Evolutionary conservation across 2,113 vertebrate genomes (phyloP).

Genomic region (Hystrix brachyura): DNA sequence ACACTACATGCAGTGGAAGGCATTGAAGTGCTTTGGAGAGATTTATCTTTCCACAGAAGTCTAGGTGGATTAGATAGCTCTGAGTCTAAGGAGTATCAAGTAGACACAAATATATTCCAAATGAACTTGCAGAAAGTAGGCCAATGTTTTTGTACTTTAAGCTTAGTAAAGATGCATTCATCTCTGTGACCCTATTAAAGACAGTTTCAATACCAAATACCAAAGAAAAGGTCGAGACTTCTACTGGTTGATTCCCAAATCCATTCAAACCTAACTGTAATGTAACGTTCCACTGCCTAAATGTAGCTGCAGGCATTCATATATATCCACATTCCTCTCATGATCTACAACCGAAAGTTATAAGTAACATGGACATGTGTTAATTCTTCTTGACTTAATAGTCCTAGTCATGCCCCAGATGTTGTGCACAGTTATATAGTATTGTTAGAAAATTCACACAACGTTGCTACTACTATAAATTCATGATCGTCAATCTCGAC

Average conservation of each 20-base stretch:
- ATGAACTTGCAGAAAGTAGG: constrained; percentile 17
- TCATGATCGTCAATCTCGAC: background rate
- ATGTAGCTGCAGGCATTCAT: background rate
- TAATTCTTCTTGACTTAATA: constrained; percentile 38
- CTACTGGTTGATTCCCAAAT: constrained; percentile 10
- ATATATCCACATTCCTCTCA: background rate
- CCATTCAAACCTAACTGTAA: background rate
- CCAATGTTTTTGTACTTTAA: background rate
- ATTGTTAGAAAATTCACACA: constrained; percentile 25
- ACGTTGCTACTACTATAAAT: background rate
- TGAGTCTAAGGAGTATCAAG: background rate
- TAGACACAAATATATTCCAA: constrained; percentile 27
- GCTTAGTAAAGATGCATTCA: background rate
- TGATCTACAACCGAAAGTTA: background rate
- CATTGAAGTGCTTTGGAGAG: background rate
- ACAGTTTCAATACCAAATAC: constrained; percentile 16
- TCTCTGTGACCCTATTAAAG: background rate
- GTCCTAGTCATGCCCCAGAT: background rate
- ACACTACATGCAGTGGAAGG: background rate
- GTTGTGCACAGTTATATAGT: background rate
- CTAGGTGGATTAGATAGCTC: background rate
- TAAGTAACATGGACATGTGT: background rate
- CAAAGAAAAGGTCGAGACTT: background rate
- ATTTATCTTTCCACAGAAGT: constrained; percentile 3
- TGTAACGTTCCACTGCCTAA: background rate